Evolutionary conservation across 2,888 invertebrate genomes (phyloP), one percentile per base, ranked within the genome.

Genomic region (Oscheius sp.): DNA sequence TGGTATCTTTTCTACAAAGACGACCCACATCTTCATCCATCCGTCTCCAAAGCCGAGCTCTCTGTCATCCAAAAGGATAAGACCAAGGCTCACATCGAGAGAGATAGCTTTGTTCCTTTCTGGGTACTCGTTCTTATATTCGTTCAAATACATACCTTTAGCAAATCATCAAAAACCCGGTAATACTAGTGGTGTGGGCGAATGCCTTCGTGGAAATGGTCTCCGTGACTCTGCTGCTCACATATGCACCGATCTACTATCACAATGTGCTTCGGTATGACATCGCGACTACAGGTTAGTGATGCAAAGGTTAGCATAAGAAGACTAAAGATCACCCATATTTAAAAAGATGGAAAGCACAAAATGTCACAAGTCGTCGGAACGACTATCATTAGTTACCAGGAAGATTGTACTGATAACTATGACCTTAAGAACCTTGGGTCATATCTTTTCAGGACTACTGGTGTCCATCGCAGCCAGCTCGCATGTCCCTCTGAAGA

Each of bases 131-230:
- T 7, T 62, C n/a, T 47, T 29, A 21, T 21, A 21, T 11, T 11
- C 53, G 3, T 53, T 29, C 7, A 11, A 21, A 13, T 55, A 13
- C 10, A 48, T 11, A 13, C 55, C 60, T 81, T 35, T 72, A 84
- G 84, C 81, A 79, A 42, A 86, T 86, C 55, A 77, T 79, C 76
- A 84, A 78, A 73, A 85, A 85, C 76, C 78, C 80, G 21, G 80
- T 83, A 2, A 83, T 86, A n/a, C 47, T 82, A 57, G 79, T 79
- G 13, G 80, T 86, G 4, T 86, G 85, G 87, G 70, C 82, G 47
- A 86, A 87, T 73, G 84, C 87, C 0, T 84, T 87, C 48, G 84
- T 82, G 35, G 87, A 87, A 70, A 83, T 87, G 78, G 82, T 85
- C 48, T 81, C 84, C 1, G 78, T 85, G n/a, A 85, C 85, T 29